Percentiles rank a stretch among this genome's conserved stretches.
Conservation (phyloP, 2,797 vertebrate species). For the Phaenicophaeus curvirostris region DNA sequence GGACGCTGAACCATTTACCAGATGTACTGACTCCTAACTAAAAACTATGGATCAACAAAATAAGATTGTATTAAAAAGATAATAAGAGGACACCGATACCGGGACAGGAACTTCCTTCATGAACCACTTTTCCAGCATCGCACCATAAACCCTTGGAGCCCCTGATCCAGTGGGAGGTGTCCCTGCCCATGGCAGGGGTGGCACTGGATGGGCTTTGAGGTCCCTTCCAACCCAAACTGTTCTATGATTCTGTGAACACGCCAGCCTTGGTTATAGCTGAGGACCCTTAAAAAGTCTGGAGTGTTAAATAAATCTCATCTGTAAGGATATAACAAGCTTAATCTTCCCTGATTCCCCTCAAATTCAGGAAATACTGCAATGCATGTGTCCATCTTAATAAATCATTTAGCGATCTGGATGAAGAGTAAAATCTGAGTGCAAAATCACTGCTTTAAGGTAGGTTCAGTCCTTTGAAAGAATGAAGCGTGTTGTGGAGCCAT, state of each 20-base stretch:
- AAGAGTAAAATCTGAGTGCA: no score
- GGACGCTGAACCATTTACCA: background rate
- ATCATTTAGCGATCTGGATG: background rate
- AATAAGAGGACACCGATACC: background rate
- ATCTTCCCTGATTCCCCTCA: background rate
- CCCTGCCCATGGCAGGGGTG: no score
- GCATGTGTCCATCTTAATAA: rapidly evolving
- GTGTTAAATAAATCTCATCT: background rate
- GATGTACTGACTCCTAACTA: background rate
- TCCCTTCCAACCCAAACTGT: no score
- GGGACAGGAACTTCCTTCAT: background rate
- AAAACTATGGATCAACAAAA: background rate
- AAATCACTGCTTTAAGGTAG: background rate
- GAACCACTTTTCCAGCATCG: background rate
- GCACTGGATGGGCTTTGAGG: no score
- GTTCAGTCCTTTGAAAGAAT: background rate
- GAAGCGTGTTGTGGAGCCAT: background rate
- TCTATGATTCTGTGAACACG: no score
- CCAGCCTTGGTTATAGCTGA: rapidly evolving
- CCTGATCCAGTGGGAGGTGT: no score
- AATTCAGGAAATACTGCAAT: rapidly evolving
- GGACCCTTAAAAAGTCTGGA: background rate
- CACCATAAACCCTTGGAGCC: background rate
- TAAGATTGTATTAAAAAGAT: background rate
- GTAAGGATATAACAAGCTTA: background rate